Evolutionary conservation across 2,888 invertebrate species (phyloP).

Genomic region (Phortica okadai): DNA sequence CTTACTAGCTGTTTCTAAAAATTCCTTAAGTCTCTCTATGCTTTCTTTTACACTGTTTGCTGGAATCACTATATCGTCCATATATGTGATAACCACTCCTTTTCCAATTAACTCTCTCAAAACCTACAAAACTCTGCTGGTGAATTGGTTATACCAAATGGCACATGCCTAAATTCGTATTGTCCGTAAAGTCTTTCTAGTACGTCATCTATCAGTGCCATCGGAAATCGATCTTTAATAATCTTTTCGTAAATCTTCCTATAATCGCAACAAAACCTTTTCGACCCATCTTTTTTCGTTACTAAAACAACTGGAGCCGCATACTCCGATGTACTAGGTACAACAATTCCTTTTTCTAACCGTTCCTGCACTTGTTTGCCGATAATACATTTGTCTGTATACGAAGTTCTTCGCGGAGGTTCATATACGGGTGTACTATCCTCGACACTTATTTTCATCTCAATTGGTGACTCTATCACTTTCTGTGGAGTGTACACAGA

Average conservation of each 20-base stretch:
- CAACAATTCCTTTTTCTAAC: neutral
- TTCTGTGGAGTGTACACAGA: neutral
- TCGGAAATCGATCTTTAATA: neutral
- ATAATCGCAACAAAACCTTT: neutral
- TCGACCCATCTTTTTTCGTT: neutral
- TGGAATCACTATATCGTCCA: neutral
- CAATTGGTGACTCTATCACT: neutral
- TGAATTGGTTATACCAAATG: neutral
- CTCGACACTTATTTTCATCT: neutral
- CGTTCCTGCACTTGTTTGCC: neutral
- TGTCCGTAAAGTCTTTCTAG: neutral
- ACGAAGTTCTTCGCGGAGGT: neutral
- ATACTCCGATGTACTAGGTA: neutral
- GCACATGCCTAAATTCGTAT: conserved; percentile 9
- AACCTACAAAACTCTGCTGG: conserved; percentile 5
- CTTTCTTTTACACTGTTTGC: neutral
- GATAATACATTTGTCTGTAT: neutral
- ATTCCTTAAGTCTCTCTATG: neutral
- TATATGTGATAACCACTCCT: neutral
- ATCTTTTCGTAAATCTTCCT: neutral
- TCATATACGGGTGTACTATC: neutral
- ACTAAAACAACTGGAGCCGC: neutral
- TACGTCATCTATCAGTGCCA: neutral
- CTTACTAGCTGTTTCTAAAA: neutral
- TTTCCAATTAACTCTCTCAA: too few relatives aligned